phyloP scores from a whole-genome alignment of 2,888 invertebrate genomes.

The Himalopsyche tibetana region DNA sequence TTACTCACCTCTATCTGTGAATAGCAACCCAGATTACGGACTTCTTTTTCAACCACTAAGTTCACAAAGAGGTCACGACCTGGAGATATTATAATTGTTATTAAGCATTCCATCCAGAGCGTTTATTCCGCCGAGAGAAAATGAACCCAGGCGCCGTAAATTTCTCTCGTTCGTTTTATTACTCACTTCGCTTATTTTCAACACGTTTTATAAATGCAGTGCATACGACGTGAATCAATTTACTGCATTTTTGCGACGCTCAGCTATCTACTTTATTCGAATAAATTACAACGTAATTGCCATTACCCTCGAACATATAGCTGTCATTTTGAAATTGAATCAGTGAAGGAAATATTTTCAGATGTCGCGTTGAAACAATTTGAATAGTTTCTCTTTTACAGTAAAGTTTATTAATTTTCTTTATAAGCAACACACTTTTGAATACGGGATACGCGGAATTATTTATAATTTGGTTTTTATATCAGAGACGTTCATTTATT shows the following conservation, averaged over 20 bases:
- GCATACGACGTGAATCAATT: conserved; percentile 15
- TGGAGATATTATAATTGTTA: conserved; percentile 56
- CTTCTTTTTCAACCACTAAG: background rate
- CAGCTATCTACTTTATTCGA: background rate
- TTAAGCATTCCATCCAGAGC: conserved; percentile 51
- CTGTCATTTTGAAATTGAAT: background rate
- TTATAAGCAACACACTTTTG: too few species aligned
- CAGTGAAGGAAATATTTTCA: too few species aligned
- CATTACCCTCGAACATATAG: background rate
- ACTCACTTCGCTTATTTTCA: background rate
- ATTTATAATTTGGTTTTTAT: too few species aligned
- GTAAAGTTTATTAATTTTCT: too few species aligned
- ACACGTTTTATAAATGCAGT: conserved; percentile 15
- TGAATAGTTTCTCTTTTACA: too few species aligned
- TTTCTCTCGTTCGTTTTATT: background rate
- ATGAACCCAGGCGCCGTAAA: conserved; percentile 8
- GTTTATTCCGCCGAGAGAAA: background rate
- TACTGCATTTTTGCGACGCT: conserved; percentile 12
- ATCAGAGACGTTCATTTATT: too few species aligned
- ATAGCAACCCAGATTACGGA: background rate
- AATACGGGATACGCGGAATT: too few species aligned
- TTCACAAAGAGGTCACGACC: conserved; percentile 43
- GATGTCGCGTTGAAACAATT: too few species aligned
- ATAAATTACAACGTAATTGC: background rate
- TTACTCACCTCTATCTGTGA: conserved; percentile 20